Evolutionary conservation across 2,797 vertebrate genomes (phyloP).

Genomic region (Gobionotothen gibberifrons): DNA sequence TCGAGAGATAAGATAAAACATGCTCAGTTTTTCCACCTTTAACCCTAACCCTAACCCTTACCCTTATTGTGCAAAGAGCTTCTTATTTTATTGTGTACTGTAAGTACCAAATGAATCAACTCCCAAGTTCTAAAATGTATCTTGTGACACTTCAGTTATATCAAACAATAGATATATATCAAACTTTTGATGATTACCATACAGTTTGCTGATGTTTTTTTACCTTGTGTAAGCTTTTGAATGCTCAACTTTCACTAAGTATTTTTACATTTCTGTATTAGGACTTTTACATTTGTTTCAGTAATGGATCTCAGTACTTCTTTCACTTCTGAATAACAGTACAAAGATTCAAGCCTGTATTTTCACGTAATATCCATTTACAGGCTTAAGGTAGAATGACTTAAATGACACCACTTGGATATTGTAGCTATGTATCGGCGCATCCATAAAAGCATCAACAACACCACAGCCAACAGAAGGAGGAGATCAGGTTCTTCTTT

Average conservation of each 20-base stretch:
- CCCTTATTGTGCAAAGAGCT: no score
- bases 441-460: conserved; percentile 56
- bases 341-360: conserved; percentile 34
- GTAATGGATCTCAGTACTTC: not conserved
- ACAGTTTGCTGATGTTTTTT: not conserved
- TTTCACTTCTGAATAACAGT: conserved; percentile 9
- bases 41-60: no score
- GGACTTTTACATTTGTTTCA: not conserved
- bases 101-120: not conserved
- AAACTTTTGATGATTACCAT: not conserved
- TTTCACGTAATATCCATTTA: conserved; percentile 29
- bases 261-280: not conserved
- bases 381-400: conserved; percentile 61
- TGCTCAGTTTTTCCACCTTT: no score
- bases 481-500: conserved; percentile 65
- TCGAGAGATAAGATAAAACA: not conserved
- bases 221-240: not conserved
- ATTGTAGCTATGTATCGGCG: conserved; percentile 66
- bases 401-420: conserved; percentile 50
- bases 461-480: conserved; percentile 46
- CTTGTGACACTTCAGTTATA: not conserved
- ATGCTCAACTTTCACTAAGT: not conserved
- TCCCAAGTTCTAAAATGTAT: not conserved
- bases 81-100: no score
- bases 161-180: no score